A percentile compares a stretch with the other conserved stretches of the same genome.
Conservation (phyloP, 2,797 vertebrate genomes). For the Amblyraja radiata region DNA sequence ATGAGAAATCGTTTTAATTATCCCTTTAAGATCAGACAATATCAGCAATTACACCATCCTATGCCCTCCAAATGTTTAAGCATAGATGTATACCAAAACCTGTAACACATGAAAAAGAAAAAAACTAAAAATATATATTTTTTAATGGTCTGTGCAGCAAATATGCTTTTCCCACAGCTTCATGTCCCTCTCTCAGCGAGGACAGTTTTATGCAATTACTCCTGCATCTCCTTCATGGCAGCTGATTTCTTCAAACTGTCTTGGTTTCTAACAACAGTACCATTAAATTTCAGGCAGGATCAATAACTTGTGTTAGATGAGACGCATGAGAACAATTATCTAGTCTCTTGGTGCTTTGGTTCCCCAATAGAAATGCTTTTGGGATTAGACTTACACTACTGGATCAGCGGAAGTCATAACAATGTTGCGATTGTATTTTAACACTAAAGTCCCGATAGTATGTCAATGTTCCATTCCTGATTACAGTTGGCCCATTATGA, state of each 20-base stretch:
- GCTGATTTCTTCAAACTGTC: neutral
- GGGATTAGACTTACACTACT: neutral
- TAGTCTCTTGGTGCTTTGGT: neutral
- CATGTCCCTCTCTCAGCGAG: neutral
- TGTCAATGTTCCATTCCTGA: neutral
- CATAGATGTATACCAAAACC: neutral
- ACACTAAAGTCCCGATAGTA: neutral
- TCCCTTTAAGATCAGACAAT: neutral
- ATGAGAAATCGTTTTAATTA: neutral
- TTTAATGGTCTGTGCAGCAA: neutral
- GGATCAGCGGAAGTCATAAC: neutral
- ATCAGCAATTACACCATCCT: neutral
- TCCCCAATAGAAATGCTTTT: neutral
- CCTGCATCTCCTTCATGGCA: neutral
- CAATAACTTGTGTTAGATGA: neutral
- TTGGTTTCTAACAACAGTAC: neutral
- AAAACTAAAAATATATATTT: neutral
- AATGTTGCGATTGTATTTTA: neutral
- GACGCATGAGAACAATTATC: neutral
- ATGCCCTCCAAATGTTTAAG: neutral
- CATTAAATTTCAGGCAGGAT: conserved; percentile 3
- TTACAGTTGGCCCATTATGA: neutral
- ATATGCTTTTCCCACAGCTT: neutral
- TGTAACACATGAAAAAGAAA: neutral
- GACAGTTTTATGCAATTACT: neutral